These are phyloP conservation scores for Fukomys damarensis DNA, from an alignment of 2,113 vertebrate genomes.

Conservation along the genomic window DNA sequence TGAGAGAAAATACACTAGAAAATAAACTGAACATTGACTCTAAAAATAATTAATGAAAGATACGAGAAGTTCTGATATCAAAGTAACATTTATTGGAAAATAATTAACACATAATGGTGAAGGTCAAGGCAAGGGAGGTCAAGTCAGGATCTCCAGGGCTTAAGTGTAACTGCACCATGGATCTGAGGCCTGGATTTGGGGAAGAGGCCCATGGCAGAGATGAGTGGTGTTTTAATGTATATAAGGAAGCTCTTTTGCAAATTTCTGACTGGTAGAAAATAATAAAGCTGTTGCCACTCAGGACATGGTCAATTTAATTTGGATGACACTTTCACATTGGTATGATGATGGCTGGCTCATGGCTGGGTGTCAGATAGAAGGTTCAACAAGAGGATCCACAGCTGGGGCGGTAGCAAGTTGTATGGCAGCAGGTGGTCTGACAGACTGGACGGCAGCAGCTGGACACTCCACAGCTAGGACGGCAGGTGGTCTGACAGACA, in stretches of 20 bases:
- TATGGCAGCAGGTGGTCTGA: slow-evolving; percentile 27
- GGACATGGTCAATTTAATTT: background rate
- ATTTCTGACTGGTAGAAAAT: background rate
- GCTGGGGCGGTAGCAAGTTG: slow-evolving; percentile 29
- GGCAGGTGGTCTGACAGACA: background rate
- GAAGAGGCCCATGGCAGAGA: background rate
- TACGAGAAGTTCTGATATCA: background rate
- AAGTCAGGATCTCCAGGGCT: background rate
- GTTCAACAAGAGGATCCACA: slow-evolving; percentile 8
- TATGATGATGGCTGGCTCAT: background rate
- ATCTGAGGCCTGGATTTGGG: background rate
- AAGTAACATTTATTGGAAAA: slow-evolving; percentile 53
- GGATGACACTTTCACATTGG: background rate
- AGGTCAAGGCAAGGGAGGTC: background rate
- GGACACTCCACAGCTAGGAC: slow-evolving; percentile 8
- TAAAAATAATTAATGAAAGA: background rate
- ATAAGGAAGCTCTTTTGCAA: background rate
- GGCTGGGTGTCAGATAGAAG: background rate
- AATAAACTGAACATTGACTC: background rate
- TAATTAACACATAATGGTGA: background rate
- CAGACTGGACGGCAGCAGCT: background rate
- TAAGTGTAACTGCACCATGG: background rate
- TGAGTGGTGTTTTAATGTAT: background rate
- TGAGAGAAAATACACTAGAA: slow-evolving; percentile 8
- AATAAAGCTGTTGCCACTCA: background rate